These are phyloP conservation scores for Pardosa pseudoannulata DNA, from an alignment of 2,888 invertebrate species.

Conservation along the genomic window DNA sequence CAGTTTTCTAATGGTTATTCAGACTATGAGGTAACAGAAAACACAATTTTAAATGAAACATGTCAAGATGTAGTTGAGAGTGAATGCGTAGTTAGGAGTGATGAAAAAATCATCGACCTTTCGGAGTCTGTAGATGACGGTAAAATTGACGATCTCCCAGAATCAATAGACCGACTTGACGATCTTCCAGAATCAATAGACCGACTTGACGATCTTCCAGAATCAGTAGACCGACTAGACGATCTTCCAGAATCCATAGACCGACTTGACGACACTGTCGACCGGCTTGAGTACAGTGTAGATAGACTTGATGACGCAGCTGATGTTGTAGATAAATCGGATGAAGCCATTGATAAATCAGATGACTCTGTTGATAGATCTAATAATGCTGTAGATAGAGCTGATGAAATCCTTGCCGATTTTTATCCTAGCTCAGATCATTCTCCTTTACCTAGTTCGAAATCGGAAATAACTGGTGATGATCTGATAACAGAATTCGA, in stretches of 20 bases:
- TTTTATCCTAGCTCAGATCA: slow-evolving; percentile 44
- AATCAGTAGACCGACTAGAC: not conserved
- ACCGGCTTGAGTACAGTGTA: not conserved
- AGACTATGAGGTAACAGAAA: slow-evolving; percentile 44
- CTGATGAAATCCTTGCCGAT: slow-evolving; percentile 50
- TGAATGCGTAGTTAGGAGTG: not conserved
- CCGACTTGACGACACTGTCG: not conserved
- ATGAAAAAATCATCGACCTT: not conserved
- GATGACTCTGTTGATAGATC: slow-evolving; percentile 2
- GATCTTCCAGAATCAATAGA: not conserved
- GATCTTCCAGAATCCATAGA: not conserved
- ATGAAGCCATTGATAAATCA: slow-evolving; percentile 14
- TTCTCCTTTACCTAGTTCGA: slow-evolving; percentile 39
- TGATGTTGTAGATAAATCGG: slow-evolving; percentile 11
- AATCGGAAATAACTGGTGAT: slow-evolving; percentile 57
- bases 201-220: not conserved
- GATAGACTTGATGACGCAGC: slow-evolving; percentile 3
- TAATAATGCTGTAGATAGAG: slow-evolving; percentile 17
- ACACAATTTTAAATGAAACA: slow-evolving; percentile 26
- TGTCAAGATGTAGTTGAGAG: slow-evolving; percentile 27
- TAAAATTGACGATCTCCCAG: not conserved
- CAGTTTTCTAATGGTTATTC: slow-evolving; percentile 48
- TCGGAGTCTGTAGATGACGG: not conserved
- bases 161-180: not conserved
- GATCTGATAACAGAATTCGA: slow-evolving; percentile 65